A percentile compares a stretch with the other conserved stretches of the same genome.
phyloP scores from a whole-genome alignment of 2,797 vertebrate genomes.

The Xyrichtys novacula region DNA sequence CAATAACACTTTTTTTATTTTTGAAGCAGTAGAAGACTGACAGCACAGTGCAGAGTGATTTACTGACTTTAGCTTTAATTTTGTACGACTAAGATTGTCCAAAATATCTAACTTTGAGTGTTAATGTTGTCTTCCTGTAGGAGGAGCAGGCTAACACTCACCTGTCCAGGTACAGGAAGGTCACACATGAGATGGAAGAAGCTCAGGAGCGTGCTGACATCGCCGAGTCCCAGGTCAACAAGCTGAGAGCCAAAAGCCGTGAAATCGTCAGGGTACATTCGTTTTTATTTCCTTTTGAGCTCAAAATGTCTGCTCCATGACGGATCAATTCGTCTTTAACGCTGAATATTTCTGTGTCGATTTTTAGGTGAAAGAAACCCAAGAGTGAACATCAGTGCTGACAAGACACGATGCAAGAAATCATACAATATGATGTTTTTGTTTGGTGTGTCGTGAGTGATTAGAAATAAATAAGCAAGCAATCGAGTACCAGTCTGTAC shows the following conservation, averaged over 20 bases:
- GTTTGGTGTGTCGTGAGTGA: slow-evolving; percentile 44
- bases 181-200: slow-evolving; percentile 91
- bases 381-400: slow-evolving; percentile 65
- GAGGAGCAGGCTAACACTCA: slow-evolving; percentile 91
- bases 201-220: slow-evolving; percentile 91
- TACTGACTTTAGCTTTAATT: not conserved
- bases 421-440: slow-evolving; percentile 80
- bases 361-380: slow-evolving; percentile 76
- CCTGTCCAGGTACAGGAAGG: slow-evolving; percentile 89
- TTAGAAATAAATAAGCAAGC: slow-evolving; percentile 67
- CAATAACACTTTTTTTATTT: slow-evolving; percentile 25
- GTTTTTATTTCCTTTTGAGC: not conserved
- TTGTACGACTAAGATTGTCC: not conserved
- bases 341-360: slow-evolving; percentile 31
- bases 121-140: slow-evolving; percentile 66
- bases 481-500: slow-evolving; percentile 6
- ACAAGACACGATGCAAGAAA: slow-evolving; percentile 50
- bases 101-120: not conserved
- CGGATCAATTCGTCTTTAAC: slow-evolving; percentile 8
- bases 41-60: slow-evolving; percentile 7
- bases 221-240: slow-evolving; percentile 92
- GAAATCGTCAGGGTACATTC: slow-evolving; percentile 83
- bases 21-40: slow-evolving; percentile 21
- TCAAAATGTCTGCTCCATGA: not conserved
- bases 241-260: slow-evolving; percentile 89